Evolutionary conservation across 2,797 vertebrate species (phyloP).

Genomic region (Rhynchonycteris naso): DNA sequence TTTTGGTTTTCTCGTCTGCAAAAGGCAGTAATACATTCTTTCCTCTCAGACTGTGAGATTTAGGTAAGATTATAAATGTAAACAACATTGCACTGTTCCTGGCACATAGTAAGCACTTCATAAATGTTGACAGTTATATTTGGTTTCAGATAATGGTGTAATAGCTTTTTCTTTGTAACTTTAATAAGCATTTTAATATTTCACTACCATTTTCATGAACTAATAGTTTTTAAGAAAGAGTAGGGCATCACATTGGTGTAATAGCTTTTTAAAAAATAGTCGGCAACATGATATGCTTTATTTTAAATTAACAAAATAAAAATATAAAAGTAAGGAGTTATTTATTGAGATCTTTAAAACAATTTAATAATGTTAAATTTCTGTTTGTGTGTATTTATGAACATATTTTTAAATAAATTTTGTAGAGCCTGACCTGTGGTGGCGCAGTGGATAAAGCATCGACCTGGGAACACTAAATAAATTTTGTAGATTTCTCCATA

Average conservation of each 20-base stretch:
- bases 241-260: too few relatives aligned
- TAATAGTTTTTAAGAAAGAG: too few relatives aligned
- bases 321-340: not conserved
- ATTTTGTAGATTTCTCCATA: not conserved
- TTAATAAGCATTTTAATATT: too few relatives aligned
- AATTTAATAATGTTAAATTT: not conserved
- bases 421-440: too few relatives aligned
- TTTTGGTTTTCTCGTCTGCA: not conserved
- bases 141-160: not conserved
- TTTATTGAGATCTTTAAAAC: not conserved
- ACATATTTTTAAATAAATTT: not conserved
- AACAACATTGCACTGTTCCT: not conserved
- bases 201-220: too few relatives aligned
- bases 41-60: not conserved
- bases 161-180: not conserved
- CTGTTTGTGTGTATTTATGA: not conserved
- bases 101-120: not conserved
- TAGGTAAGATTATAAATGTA: not conserved
- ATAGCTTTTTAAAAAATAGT: too few relatives aligned
- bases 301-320: too few relatives aligned
- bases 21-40: not conserved
- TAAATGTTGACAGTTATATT: not conserved
- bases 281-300: not conserved
- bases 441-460: too few relatives aligned
- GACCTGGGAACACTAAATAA: too few relatives aligned